These are phyloP conservation scores for Connochaetes taurinus DNA, from an alignment of 2,113 vertebrate genomes.

Conservation along the genomic window DNA sequence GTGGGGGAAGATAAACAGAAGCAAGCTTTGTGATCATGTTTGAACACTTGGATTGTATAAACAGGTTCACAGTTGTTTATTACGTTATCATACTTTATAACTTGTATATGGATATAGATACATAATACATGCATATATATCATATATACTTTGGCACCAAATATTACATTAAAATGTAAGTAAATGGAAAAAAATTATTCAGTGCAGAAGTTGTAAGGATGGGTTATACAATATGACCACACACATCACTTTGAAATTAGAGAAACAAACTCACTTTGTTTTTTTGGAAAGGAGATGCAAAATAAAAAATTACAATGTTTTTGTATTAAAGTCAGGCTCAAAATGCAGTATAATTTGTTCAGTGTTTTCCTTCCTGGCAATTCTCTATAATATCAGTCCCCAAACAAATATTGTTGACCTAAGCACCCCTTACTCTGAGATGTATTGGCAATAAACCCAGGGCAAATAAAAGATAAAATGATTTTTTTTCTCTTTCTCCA, in stretches of 20 bases:
- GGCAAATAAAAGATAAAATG: not conserved
- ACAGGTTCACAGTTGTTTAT: not conserved
- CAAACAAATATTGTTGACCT: not conserved
- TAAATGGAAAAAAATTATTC: not conserved
- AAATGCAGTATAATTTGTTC: not conserved
- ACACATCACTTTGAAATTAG: not conserved
- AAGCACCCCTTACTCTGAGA: not conserved
- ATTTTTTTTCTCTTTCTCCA: not conserved
- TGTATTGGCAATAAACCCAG: not conserved
- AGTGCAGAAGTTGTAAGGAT: not conserved
- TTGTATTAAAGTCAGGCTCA: not conserved
- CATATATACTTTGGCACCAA: not conserved
- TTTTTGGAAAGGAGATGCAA: not conserved
- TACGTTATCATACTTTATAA: not conserved
- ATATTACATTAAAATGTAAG: not conserved
- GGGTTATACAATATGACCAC: not conserved
- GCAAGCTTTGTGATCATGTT: not conserved
- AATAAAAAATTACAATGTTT: not conserved
- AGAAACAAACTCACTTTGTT: not conserved
- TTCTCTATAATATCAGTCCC: not conserved
- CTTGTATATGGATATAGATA: not conserved
- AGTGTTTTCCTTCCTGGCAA: not conserved
- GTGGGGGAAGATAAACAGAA: rapidly evolving
- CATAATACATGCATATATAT: not conserved
- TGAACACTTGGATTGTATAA: not conserved